Base-by-base conservation (phyloP, 2,113 vertebrate species). In the Ginglymostoma cirratum region DNA sequence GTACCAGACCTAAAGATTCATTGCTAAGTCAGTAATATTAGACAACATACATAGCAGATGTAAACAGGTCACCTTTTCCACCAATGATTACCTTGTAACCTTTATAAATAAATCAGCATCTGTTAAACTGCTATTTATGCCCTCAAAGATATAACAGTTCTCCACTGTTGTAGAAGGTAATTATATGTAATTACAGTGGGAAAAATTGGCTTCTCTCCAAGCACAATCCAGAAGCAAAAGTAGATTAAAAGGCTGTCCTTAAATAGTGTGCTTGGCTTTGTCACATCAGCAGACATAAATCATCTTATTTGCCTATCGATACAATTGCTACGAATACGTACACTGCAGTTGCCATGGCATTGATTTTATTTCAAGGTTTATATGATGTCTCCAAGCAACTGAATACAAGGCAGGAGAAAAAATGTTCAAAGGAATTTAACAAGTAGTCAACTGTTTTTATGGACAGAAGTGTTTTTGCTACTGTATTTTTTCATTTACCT, bases 351-450 rank as follows among this genome's bases (percentile, higher is more conserved):
- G 69, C 69, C 69, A 95, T 72, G 94, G 69, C 69, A 48, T 65
- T 17, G 67, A 42, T 95, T 95, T 70, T 27, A 48, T 70, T 72
- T 95, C 94, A 95, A 72, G 94, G 67, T 95, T 95, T 95, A 95
- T 95, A 95, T 48, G 94, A 70, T 45, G 69, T 95, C 42, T 72
- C 67, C 42, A 95, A 95, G 94, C 67, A 72, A 95, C 94, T 95
- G 67, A 45, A 95, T 34, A 95, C 72, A 72, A 24, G 48, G 14
- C 38, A 95, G 93, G 93, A 95, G 67, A 72, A 72, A 72, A 95
- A 95, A 72, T 48, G 69, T 52, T 95, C 67, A 17, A 27, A 52
- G 89, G 45, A 95, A 95, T 95, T 48, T 42, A 95, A 95, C 69
- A 52, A 38, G 48, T 27, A 24, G 42, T 48, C 92, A 95, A 95